phyloP scores from a whole-genome alignment of 2,888 invertebrate genomes.

The Cantharis rustica region DNA sequence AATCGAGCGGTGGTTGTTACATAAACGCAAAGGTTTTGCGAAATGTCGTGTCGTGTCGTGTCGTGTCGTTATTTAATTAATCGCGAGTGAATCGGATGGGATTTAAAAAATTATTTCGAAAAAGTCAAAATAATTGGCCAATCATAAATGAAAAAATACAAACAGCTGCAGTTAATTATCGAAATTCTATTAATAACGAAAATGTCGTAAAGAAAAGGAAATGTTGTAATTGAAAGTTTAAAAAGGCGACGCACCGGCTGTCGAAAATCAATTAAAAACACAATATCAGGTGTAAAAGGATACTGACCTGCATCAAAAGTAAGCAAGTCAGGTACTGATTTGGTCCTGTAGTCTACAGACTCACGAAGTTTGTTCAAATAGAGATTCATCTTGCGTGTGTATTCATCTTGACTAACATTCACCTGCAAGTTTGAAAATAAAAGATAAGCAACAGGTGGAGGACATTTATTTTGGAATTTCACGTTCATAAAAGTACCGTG shows the following conservation, averaged over 20 bases:
- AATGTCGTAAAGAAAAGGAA: neutral
- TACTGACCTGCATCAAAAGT: constrained; percentile 50
- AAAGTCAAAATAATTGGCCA: neutral
- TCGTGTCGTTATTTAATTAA: neutral
- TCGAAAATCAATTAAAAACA: neutral
- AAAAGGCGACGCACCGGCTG: neutral
- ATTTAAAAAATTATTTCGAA: neutral
- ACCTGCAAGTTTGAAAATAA: constrained; percentile 56
- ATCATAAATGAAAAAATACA: neutral
- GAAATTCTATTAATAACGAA: neutral
- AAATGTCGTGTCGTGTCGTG: neutral
- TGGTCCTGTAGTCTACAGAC: constrained; percentile 40
- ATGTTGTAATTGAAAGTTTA: neutral
- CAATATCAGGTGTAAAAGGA: neutral
- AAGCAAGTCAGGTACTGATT: constrained; percentile 47
- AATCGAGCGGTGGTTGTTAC: neutral
- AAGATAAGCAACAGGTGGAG: constrained; percentile 39
- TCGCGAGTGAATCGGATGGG: neutral
- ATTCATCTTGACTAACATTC: constrained; percentile 69
- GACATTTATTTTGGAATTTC: neutral
- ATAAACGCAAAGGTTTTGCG: neutral
- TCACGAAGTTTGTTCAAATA: constrained; percentile 59
- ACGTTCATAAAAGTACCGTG: neutral
- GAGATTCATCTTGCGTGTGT: constrained; percentile 64
- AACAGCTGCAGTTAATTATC: neutral